Conservation (phyloP, 2,888 invertebrate genomes). For the Argynnis bischoffii region DNA sequence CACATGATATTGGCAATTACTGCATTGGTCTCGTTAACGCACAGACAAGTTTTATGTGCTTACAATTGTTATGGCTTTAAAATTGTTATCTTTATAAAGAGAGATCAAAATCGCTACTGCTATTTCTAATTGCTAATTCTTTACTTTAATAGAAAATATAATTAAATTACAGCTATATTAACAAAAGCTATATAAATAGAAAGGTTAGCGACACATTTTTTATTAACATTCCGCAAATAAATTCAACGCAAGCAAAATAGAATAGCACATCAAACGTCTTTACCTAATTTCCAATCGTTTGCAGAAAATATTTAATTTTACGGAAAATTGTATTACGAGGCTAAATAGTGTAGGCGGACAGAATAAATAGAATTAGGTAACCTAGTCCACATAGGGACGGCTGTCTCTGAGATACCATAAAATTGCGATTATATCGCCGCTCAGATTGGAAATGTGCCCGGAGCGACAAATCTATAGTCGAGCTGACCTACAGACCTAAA, state of each 20-base stretch:
- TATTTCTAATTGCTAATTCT: too few relatives aligned
- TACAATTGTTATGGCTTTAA: background rate
- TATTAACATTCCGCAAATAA: too few relatives aligned
- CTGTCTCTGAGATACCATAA: slow-evolving; percentile 50
- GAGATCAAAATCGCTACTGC: too few relatives aligned
- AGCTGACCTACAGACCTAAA: slow-evolving; percentile 37
- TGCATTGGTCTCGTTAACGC: slow-evolving; percentile 1
- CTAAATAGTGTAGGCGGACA: slow-evolving; percentile 47
- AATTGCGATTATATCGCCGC: slow-evolving; percentile 57
- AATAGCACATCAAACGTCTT: background rate
- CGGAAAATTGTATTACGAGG: slow-evolving; percentile 51
- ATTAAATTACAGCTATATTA: too few relatives aligned
- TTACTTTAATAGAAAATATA: too few relatives aligned
- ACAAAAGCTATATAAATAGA: too few relatives aligned
- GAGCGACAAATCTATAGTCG: slow-evolving; percentile 37
- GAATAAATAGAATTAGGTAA: slow-evolving; percentile 47
- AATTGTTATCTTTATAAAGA: too few relatives aligned
- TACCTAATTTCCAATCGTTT: slow-evolving; percentile 14
- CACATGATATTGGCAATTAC: slow-evolving; percentile 11
- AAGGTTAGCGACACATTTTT: too few relatives aligned
- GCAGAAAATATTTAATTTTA: slow-evolving; percentile 45
- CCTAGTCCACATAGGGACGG: slow-evolving; percentile 34
- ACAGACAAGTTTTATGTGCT: background rate
- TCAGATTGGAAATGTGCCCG: slow-evolving; percentile 63
- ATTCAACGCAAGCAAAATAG: too few relatives aligned